Evolutionary conservation across 2,888 invertebrate genomes (phyloP).

Genomic region (Agrotis ipsilon): DNA sequence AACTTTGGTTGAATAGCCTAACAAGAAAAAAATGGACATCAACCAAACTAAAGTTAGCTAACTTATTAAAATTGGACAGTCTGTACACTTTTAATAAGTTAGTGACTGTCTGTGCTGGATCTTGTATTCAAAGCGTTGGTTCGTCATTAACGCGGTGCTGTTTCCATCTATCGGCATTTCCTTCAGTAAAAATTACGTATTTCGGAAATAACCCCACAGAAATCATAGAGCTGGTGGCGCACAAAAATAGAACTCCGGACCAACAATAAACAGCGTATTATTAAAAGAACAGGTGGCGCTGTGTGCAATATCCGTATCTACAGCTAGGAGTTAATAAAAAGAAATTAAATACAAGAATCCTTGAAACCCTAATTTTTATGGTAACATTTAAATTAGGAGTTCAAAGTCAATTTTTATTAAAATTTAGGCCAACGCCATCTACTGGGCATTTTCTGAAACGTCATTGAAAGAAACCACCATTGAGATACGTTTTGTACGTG

Average conservation of each 20-base stretch:
- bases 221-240: not conserved
- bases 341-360: not conserved
- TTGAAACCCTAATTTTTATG: too few species aligned
- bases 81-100: too few species aligned
- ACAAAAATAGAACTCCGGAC: not conserved
- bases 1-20: too few species aligned
- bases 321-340: not conserved
- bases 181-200: not conserved
- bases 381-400: not conserved
- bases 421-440: constrained; percentile 40
- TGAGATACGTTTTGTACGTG: not conserved
- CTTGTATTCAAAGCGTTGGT: not conserved
- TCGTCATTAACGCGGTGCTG: not conserved
- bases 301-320: accelerated
- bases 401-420: not conserved
- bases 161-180: constrained; percentile 13
- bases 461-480: constrained; percentile 3
- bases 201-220: not conserved
- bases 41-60: too few species aligned
- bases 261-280: not conserved
- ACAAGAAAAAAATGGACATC: too few species aligned
- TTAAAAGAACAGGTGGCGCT: constrained; percentile 30
- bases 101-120: too few species aligned
- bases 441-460: constrained; percentile 31
- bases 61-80: not conserved